Base-by-base conservation (phyloP, 2,888 invertebrate genomes). In the Tigriopus californicus region DNA sequence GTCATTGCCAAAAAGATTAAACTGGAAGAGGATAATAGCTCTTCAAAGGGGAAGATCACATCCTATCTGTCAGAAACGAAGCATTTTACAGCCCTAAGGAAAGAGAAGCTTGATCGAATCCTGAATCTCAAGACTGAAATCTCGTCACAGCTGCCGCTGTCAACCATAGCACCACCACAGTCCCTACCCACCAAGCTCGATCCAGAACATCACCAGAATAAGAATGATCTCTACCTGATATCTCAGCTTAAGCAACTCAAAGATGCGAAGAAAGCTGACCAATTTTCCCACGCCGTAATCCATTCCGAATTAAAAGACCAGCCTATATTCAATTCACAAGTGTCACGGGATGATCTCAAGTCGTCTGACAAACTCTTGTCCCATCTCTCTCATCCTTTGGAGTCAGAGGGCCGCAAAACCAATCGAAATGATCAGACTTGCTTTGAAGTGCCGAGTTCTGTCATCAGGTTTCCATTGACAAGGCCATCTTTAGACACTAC, bases 41-140 rank as follows among this genome's bases (percentile, higher is more conserved):
- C 18, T n/a, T 40, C n/a, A 18, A 33, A 54, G 22, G 54, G 54
- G 10, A 54, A 54, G 41, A 54, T 54, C 33, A 54, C 54, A 15
- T 33, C 33, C 15, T 54, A 54, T 33, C 24, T 54, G 41, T 24
- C 54, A 22, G 54, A 54, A 54, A 54, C 41, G 54, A 54, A 54
- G 41, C 54, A 54, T 54, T 54, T 54, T 15, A 54, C 24, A n/a
- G 54, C 54, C 13, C 33, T 54, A 15, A 33, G 54, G 6, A 54
- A 54, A 15, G 54, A 54, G 15, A 54, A 54, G 24, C 41, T 54
- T 15, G 54, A 54, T 41, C 54, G 54, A 40, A 41, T 54, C 42
- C 54, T 54, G 40, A 54, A 54, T 18, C 54, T 54, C 18, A 15
- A 33, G 20, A n/a, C 41, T n/a, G 54, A 15, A 41, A 24, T 5